These are phyloP conservation scores for Euclidia mi DNA, from an alignment of 2,888 invertebrate genomes.

Conservation along the genomic window DNA sequence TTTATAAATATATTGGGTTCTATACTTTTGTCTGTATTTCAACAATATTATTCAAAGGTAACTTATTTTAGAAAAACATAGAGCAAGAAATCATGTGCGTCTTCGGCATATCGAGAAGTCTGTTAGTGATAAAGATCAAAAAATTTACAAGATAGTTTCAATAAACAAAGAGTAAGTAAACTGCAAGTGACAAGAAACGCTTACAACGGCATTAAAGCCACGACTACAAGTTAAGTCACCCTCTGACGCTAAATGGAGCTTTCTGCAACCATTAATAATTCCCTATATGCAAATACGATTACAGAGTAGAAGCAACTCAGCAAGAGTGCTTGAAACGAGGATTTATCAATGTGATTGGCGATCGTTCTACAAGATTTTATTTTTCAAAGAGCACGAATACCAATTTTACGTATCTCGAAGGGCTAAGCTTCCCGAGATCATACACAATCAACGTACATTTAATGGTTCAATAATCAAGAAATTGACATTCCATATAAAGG, in stretches of 20 bases:
- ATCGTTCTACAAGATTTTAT: background rate
- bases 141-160: too few relatives aligned
- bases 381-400: conserved; percentile 1
- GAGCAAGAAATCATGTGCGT: too few relatives aligned
- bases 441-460: conserved; percentile 14
- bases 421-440: background rate
- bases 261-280: conserved; percentile 3
- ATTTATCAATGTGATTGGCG: conserved; percentile 2
- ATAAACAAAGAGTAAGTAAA: too few relatives aligned
- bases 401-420: background rate
- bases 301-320: background rate
- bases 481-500: conserved; percentile 36
- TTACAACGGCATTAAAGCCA: too few relatives aligned
- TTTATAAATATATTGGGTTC: too few relatives aligned
- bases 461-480: conserved; percentile 44
- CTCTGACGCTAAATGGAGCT: background rate
- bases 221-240: too few relatives aligned
- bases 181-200: too few relatives aligned
- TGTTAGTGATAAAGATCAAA: too few relatives aligned
- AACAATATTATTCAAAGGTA: too few relatives aligned
- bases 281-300: background rate
- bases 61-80: too few relatives aligned
- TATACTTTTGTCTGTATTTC: too few relatives aligned
- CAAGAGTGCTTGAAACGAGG: background rate
- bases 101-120: too few relatives aligned